phyloP scores from a whole-genome alignment of 2,888 invertebrate genomes.

The Papilio protenor region DNA sequence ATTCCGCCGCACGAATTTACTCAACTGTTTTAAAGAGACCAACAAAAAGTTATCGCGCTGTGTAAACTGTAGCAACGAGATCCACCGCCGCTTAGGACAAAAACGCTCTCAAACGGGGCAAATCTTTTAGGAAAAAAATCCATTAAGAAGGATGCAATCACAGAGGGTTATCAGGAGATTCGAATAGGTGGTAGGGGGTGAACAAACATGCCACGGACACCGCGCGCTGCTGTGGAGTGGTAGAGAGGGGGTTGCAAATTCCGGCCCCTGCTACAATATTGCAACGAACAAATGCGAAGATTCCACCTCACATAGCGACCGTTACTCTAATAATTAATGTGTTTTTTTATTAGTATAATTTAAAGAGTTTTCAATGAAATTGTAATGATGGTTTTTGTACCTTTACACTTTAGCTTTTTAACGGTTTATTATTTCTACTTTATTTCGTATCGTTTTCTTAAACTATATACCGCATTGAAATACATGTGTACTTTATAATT shows the following conservation, averaged over 20 bases:
- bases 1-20: conserved; percentile 20
- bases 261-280: conserved; percentile 32
- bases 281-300: conserved; percentile 40
- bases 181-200: conserved; percentile 49
- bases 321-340: not conserved
- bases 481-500: not conserved
- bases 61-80: conserved; percentile 42
- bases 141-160: conserved; percentile 53
- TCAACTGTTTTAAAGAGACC: not conserved
- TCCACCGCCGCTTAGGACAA: conserved; percentile 37
- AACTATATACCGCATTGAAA: not conserved
- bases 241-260: conserved; percentile 35
- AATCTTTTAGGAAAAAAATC: conserved; percentile 49
- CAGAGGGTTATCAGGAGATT: conserved; percentile 51
- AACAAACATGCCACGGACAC: conserved; percentile 42
- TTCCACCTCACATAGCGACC: conserved; percentile 37
- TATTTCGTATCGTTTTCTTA: not conserved
- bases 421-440: too few relatives aligned
- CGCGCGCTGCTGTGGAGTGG: conserved; percentile 3
- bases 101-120: conserved; percentile 41
- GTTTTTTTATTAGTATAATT: not conserved
- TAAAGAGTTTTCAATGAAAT: not conserved
- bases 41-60: conserved; percentile 39
- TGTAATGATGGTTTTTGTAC: not conserved
- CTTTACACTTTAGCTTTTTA: too few relatives aligned